Evolutionary conservation across 2,113 vertebrate genomes (phyloP).

Genomic region (Taxidea taxus): DNA sequence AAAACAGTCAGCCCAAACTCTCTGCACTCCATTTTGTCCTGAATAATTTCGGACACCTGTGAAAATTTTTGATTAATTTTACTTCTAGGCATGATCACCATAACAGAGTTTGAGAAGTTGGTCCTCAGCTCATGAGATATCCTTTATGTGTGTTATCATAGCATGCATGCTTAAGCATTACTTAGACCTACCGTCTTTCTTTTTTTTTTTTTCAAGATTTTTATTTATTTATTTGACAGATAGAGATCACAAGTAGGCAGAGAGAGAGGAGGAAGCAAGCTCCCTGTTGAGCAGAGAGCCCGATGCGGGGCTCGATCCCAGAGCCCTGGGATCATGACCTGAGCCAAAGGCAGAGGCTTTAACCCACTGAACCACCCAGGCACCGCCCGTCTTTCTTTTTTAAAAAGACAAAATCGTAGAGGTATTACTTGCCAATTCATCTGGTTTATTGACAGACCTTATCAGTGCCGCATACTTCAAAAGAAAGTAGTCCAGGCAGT

Average conservation of each 20-base stretch:
- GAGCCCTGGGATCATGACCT: no score
- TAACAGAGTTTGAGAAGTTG: accelerated
- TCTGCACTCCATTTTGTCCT: neutral
- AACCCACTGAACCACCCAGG: no score
- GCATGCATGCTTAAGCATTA: accelerated
- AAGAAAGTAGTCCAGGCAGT: constrained; percentile 84
- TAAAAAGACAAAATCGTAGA: constrained; percentile 91
- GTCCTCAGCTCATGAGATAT: neutral
- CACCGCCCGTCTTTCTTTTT: no score
- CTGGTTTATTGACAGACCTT: constrained; percentile 70
- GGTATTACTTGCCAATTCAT: constrained; percentile 77
- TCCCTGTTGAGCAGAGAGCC: no score
- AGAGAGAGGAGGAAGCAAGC: no score
- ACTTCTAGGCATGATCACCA: neutral
- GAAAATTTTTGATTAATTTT: neutral
- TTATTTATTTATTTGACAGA: no score
- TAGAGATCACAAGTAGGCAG: no score
- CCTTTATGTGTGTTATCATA: neutral
- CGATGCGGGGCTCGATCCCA: no score
- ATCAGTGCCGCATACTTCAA: constrained; percentile 90
- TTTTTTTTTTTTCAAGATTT: no score
- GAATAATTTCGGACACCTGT: neutral
- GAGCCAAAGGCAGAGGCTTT: no score
- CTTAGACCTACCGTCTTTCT: neutral
- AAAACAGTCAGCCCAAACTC: neutral